Evolutionary conservation across 64 coral and sea anemone species (phyloP).

Genomic region (Stylophora pistillata): DNA sequence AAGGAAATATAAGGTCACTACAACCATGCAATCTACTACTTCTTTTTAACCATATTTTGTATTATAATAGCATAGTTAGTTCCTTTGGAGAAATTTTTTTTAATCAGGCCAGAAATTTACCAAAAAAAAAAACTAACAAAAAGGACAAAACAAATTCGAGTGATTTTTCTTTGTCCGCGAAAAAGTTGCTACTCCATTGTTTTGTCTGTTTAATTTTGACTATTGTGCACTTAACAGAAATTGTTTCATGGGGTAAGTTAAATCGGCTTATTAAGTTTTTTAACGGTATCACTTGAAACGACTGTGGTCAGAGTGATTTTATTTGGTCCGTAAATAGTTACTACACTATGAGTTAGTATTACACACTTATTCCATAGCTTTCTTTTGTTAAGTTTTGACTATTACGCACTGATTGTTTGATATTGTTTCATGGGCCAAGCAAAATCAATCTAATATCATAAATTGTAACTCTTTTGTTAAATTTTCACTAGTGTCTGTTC

Average conservation of each 20-base stretch:
- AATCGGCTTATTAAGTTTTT: constrained; percentile 45
- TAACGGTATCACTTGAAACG: no score
- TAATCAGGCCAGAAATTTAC: constrained; percentile 41
- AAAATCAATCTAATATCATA: constrained; percentile 42
- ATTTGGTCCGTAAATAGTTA: no score
- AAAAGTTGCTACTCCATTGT: no score
- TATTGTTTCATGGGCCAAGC: constrained; percentile 26
- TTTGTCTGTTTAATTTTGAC: no score
- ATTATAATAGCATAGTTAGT: constrained; percentile 40
- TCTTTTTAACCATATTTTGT: constrained; percentile 44
- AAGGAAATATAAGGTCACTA: constrained; percentile 61
- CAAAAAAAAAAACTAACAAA: constrained; percentile 43
- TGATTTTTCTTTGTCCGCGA: constrained; percentile 51
- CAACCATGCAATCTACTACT: constrained; percentile 54
- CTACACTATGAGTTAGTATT: no score
- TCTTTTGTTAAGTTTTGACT: constrained; percentile 28
- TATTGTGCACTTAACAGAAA: constrained; percentile 23
- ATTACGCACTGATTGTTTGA: constrained; percentile 19
- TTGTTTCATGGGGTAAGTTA: constrained; percentile 43
- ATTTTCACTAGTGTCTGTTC: no score
- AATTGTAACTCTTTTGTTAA: constrained; percentile 51
- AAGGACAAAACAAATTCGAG: constrained; percentile 39
- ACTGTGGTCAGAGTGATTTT: no score
- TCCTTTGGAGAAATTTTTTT: constrained; percentile 29
- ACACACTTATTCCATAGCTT: no score